Evolutionary conservation across 2,113 vertebrate species (phyloP).

Genomic region (Cathartes aura): DNA sequence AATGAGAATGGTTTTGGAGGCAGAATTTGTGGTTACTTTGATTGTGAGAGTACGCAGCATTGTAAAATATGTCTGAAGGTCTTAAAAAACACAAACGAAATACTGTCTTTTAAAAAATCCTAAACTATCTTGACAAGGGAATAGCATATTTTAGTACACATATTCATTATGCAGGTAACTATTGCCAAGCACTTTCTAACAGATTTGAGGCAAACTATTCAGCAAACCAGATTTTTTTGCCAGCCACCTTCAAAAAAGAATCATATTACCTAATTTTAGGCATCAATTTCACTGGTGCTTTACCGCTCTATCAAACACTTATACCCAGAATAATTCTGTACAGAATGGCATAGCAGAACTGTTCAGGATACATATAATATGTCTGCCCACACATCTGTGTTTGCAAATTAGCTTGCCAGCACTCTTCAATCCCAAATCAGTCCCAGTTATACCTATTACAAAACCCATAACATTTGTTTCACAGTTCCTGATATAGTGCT

Average conservation of each 20-base stretch:
- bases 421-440: not conserved
- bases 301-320: not conserved
- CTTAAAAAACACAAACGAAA: not conserved
- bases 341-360: not conserved
- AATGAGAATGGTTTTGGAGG: not conserved
- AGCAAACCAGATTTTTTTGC: not conserved
- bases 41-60: not conserved
- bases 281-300: not conserved
- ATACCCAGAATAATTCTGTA: not conserved
- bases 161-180: not conserved
- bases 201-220: not conserved
- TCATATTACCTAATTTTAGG: not conserved
- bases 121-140: not conserved
- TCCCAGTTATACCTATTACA: not conserved
- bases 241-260: not conserved
- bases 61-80: not conserved
- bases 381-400: slow-evolving; percentile 20
- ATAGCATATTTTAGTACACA: not conserved
- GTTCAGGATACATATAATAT: not conserved
- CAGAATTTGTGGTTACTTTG: not conserved
- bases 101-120: not conserved
- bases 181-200: not conserved
- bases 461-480: not conserved
- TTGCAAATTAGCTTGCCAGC: slow-evolving; percentile 15
- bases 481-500: not conserved